These are phyloP conservation scores for Xestia ashworthii DNA, from an alignment of 2,888 invertebrate genomes.

Conservation along the genomic window DNA sequence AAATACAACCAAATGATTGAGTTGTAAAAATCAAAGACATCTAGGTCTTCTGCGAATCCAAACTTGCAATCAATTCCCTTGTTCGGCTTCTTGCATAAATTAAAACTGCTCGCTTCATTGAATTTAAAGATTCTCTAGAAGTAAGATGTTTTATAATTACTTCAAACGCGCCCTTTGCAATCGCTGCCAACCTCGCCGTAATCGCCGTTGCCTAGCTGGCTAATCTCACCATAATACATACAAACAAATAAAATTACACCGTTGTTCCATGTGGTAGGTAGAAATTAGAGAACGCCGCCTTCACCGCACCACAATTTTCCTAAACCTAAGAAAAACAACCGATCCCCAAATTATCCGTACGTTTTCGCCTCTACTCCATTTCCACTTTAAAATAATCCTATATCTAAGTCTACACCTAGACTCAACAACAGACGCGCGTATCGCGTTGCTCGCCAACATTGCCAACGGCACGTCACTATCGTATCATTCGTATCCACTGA, in stretches of 20 bases:
- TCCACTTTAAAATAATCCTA: neutral
- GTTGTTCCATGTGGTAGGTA: neutral
- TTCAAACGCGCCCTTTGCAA: neutral
- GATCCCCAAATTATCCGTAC: neutral
- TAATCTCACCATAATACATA: neutral
- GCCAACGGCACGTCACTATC: constrained; percentile 21
- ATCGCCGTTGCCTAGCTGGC: neutral
- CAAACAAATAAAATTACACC: neutral
- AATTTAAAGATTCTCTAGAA: neutral
- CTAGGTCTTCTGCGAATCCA: neutral
- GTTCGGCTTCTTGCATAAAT: neutral
- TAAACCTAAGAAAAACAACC: too few species aligned
- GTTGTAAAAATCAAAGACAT: neutral
- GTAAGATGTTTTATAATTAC: neutral
- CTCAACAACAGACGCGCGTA: constrained; percentile 25
- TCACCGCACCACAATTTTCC: too few species aligned
- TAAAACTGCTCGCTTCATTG: neutral
- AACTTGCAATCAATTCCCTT: neutral
- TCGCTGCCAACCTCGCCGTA: neutral
- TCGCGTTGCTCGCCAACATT: constrained; percentile 4
- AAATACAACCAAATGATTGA: neutral
- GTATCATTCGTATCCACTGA: constrained; percentile 20
- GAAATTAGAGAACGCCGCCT: too few species aligned
- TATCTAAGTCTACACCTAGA: constrained; percentile 17
- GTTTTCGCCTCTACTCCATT: neutral